Percentiles rank a stretch among this genome's conserved stretches.
These are phyloP conservation scores for Mesembrinibis cayennensis DNA, from an alignment of 2,113 vertebrate species.

Conservation along the genomic window DNA sequence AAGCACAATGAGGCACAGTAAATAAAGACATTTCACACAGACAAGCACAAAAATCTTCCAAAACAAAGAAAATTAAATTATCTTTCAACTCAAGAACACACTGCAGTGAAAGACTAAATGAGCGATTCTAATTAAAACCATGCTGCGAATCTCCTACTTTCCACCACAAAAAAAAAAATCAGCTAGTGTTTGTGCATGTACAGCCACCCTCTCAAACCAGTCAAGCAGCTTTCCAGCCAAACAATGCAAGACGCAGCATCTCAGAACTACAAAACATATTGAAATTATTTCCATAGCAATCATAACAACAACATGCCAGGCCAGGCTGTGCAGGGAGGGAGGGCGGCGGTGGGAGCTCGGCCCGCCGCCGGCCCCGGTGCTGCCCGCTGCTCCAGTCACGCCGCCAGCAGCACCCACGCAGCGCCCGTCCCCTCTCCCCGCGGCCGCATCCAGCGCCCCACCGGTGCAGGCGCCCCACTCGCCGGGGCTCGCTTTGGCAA, in stretches of 20 bases:
- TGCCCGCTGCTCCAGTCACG: fast-evolving
- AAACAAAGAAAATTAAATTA: conserved; percentile 56
- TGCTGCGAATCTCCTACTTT: conserved; percentile 34
- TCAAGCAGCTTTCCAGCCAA: conserved; percentile 23
- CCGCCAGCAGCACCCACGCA: fast-evolving
- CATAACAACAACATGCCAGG: neutral
- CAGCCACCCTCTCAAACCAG: conserved; percentile 3
- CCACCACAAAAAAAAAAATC: neutral
- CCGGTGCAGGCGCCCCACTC: fast-evolving
- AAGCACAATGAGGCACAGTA: conserved; percentile 19
- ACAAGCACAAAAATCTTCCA: neutral
- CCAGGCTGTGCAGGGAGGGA: neutral
- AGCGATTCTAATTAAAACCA: conserved; percentile 62
- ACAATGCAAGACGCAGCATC: neutral
- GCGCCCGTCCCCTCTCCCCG: neutral
- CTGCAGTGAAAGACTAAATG: conserved; percentile 44
- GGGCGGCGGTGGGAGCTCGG: neutral
- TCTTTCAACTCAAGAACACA: conserved; percentile 17
- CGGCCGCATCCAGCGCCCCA: fast-evolving
- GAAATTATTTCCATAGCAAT: conserved; percentile 42
- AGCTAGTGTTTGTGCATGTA: neutral
- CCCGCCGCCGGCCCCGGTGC: fast-evolving
- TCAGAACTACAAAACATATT: neutral
- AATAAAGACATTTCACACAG: conserved; percentile 54
- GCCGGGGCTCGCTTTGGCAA: fast-evolving